Conservation (phyloP, 2,797 vertebrate genomes). For the Macrochelys suwanniensis region DNA sequence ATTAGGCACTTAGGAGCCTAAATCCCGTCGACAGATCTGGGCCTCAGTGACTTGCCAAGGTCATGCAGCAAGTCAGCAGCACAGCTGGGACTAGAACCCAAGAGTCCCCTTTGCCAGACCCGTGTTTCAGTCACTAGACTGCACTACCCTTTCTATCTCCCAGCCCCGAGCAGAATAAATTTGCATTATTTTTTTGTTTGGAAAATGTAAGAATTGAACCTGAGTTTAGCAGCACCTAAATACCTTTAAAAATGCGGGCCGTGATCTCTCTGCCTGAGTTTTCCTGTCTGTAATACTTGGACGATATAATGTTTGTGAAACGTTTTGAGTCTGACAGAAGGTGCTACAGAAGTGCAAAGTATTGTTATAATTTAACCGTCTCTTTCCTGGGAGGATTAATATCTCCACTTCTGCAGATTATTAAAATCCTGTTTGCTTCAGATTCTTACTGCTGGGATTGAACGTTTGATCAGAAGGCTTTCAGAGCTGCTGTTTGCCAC, state of each 20-base stretch:
- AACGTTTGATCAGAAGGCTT: constrained; percentile 36
- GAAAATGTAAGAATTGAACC: neutral
- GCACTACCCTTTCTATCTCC: no score
- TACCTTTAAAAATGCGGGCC: neutral
- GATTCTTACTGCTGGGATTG: constrained; percentile 13
- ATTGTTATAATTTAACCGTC: constrained; percentile 37
- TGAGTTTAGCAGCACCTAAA: neutral
- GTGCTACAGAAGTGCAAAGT: constrained; percentile 11
- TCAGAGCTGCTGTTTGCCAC: constrained; percentile 14
- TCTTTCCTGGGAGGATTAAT: constrained; percentile 44
- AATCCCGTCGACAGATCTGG: no score
- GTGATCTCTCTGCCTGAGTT: neutral
- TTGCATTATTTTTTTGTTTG: no score
- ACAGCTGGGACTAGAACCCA: no score
- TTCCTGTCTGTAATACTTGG: neutral
- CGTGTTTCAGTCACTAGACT: no score
- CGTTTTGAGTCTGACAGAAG: neutral
- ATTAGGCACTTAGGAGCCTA: no score
- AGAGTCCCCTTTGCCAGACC: no score
- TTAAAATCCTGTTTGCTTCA: constrained; percentile 52
- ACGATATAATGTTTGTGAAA: neutral
- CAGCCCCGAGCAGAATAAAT: neutral
- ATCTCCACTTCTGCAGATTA: constrained; percentile 49
- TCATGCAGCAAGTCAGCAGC: no score
- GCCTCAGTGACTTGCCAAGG: no score